These are phyloP conservation scores for Eptatretus burgeri DNA, from an alignment of 2,113 vertebrate genomes.

Conservation along the genomic window DNA sequence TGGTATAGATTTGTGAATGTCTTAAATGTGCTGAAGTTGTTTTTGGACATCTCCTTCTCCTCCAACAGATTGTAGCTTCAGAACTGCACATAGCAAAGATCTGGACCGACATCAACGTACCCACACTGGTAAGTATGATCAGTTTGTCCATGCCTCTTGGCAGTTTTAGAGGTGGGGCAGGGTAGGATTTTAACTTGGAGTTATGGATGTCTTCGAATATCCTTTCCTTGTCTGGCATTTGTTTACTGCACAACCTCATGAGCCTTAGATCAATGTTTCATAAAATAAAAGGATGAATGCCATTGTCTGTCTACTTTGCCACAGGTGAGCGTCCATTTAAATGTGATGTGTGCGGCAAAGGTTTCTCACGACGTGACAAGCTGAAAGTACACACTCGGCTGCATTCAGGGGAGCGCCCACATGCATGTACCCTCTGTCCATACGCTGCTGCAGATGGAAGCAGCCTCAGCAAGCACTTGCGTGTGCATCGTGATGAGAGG, in stretches of 20 bases:
- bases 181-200: slow-evolving; percentile 4
- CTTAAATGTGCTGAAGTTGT: too few species aligned
- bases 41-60: too few species aligned
- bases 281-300: neutral
- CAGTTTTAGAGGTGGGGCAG: neutral
- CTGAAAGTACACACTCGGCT: slow-evolving; percentile 73
- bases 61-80: slow-evolving; percentile 57
- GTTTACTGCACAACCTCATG: neutral
- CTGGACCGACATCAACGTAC: slow-evolving; percentile 85
- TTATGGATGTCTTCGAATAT: neutral
- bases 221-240: neutral
- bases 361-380: slow-evolving; percentile 78
- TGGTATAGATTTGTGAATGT: too few species aligned
- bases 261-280: neutral
- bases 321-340: slow-evolving; percentile 79
- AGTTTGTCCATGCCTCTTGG: neutral
- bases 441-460: slow-evolving; percentile 80
- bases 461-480: slow-evolving; percentile 78
- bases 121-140: slow-evolving; percentile 34
- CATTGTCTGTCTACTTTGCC: neutral
- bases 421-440: slow-evolving; percentile 64
- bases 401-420: slow-evolving; percentile 70
- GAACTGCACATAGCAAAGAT: slow-evolving; percentile 89
- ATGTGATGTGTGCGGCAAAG: slow-evolving; percentile 64
- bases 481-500: slow-evolving; percentile 63